A percentile compares a stretch with the other conserved stretches of the same genome.
These are phyloP conservation scores for Dolichallabes microphthalmus DNA, from an alignment of 2,113 vertebrate genomes.

Conservation along the genomic window DNA sequence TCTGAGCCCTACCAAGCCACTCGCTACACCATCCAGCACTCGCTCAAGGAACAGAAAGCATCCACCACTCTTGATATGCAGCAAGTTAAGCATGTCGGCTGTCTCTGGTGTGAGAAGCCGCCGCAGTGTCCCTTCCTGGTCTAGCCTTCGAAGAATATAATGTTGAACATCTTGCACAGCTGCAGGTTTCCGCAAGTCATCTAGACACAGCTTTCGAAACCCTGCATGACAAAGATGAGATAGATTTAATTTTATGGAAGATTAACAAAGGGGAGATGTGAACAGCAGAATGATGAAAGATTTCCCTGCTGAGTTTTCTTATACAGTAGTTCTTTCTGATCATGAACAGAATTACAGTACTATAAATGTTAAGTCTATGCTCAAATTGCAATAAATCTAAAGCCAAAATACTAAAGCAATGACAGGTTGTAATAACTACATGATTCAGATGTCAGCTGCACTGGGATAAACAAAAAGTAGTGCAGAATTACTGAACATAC, in stretches of 20 bases:
- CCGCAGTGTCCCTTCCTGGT: conserved; percentile 70
- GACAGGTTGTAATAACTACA: background rate
- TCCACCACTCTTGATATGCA: conserved; percentile 81
- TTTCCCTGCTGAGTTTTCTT: background rate
- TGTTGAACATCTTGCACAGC: conserved; percentile 76
- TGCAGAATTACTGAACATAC: background rate
- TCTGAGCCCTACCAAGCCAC: conserved; percentile 67
- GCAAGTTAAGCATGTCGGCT: conserved; percentile 78
- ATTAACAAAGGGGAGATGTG: background rate
- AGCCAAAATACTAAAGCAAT: background rate
- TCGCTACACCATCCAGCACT: conserved; percentile 75
- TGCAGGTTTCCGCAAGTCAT: conserved; percentile 75
- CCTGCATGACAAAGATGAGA: conserved; percentile 59
- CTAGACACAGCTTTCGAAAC: conserved; percentile 74
- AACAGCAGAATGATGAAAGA: background rate
- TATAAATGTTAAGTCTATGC: background rate
- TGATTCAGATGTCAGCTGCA: background rate
- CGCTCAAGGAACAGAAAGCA: conserved; percentile 80
- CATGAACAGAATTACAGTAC: background rate
- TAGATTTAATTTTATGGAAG: background rate
- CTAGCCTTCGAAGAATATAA: conserved; percentile 79
- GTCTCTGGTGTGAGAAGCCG: conserved; percentile 77
- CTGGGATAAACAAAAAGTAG: background rate
- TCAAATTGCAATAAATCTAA: background rate
- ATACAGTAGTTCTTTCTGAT: conserved; percentile 11